Evolutionary conservation across 2,113 vertebrate genomes (phyloP).

Genomic region (Lophura nycthemera): DNA sequence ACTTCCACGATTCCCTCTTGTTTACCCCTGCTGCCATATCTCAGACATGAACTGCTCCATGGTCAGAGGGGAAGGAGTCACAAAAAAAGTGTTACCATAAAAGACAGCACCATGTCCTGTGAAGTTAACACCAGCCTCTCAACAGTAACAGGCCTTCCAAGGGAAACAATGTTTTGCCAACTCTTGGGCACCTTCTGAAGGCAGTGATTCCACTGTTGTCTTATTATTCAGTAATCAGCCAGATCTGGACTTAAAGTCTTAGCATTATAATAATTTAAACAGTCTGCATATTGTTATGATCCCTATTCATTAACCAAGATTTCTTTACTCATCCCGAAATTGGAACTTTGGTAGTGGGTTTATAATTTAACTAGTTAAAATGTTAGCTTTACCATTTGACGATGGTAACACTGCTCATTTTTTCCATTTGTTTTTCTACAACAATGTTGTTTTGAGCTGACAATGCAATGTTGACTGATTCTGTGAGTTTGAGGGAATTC

Average conservation of each 20-base stretch:
- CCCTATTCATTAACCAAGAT: background rate
- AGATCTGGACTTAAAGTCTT: background rate
- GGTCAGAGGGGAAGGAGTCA: background rate
- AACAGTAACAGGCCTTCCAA: background rate
- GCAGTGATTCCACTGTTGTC: background rate
- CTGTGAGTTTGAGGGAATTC: background rate
- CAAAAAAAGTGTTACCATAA: background rate
- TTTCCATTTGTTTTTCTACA: background rate
- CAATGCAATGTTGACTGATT: background rate
- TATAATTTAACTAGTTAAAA: background rate
- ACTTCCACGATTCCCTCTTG: background rate
- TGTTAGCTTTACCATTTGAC: background rate
- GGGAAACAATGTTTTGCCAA: background rate
- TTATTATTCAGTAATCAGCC: background rate
- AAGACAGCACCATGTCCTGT: background rate
- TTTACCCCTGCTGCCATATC: background rate
- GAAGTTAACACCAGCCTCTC: background rate
- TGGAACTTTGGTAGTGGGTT: background rate
- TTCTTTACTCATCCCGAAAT: background rate
- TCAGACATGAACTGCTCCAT: background rate
- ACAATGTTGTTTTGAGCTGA: background rate
- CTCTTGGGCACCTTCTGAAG: background rate
- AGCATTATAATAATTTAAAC: background rate
- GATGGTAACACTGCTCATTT: background rate
- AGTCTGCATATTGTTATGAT: background rate